Percentiles rank a stretch among this genome's conserved stretches.
These are phyloP conservation scores for Abrostola tripartita DNA, from an alignment of 2,888 invertebrate genomes.

Conservation along the genomic window DNA sequence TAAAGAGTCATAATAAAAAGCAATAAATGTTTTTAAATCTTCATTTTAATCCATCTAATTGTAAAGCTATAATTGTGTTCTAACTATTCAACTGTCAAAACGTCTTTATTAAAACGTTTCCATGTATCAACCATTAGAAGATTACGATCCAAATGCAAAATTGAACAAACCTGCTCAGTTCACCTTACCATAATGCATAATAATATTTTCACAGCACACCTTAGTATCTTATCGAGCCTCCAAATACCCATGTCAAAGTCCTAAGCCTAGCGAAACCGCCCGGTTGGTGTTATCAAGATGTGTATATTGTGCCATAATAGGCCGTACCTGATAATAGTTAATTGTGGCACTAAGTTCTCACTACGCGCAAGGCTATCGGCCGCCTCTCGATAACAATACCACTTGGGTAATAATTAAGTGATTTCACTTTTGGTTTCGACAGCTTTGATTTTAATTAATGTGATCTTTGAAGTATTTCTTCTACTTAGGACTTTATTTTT, in stretches of 20 bases:
- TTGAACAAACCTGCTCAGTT: not conserved
- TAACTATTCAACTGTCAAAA: too few relatives aligned
- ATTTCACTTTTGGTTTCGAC: conserved; percentile 47
- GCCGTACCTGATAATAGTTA: conserved; percentile 44
- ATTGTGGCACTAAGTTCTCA: conserved; percentile 55
- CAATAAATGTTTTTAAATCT: too few relatives aligned
- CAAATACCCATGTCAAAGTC: conserved; percentile 51
- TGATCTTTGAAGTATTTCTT: conserved; percentile 10
- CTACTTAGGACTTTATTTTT: not conserved
- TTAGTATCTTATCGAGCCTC: conserved; percentile 48
- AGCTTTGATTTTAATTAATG: conserved; percentile 46
- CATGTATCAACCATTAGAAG: too few relatives aligned
- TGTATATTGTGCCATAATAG: conserved; percentile 54
- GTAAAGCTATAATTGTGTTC: too few relatives aligned
- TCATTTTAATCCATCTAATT: too few relatives aligned
- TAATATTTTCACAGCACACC: conserved; percentile 41
- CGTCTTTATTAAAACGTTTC: too few relatives aligned
- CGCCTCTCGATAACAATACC: conserved; percentile 51
- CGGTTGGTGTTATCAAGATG: conserved; percentile 52
- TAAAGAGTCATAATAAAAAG: too few relatives aligned
- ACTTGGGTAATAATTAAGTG: conserved; percentile 53
- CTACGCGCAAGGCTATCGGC: conserved; percentile 50
- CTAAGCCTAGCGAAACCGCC: conserved; percentile 42
- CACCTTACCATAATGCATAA: not conserved
- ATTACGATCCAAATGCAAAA: too few relatives aligned